A percentile compares a stretch with the other conserved stretches of the same genome.
These are phyloP conservation scores for Bombyx mandarina DNA, from an alignment of 1,140 invertebrate genomes.

Conservation along the genomic window DNA sequence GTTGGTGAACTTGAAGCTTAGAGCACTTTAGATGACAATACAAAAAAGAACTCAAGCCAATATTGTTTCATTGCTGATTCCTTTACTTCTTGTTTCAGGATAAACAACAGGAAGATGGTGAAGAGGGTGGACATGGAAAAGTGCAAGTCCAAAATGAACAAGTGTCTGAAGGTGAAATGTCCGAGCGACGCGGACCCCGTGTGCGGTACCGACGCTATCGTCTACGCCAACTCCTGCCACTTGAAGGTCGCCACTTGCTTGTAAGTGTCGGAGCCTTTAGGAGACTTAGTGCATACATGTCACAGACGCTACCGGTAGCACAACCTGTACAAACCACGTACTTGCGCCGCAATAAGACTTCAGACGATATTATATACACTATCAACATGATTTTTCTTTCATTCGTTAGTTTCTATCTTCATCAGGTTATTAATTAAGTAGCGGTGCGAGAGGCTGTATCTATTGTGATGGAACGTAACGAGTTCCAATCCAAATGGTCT, in stretches of 20 bases:
- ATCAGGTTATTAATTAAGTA: too few relatives aligned
- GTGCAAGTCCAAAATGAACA: constrained; percentile 78
- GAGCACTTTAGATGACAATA: background rate
- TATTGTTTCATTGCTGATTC: background rate
- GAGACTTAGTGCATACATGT: too few relatives aligned
- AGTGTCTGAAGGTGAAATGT: constrained; percentile 81
- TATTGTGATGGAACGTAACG: too few relatives aligned
- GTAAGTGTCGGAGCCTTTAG: constrained; percentile 69
- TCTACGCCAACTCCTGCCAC: constrained; percentile 85
- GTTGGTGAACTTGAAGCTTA: too few relatives aligned
- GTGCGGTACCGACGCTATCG: constrained; percentile 87
- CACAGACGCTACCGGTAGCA: too few relatives aligned
- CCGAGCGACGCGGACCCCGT: constrained; percentile 78
- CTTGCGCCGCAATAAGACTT: too few relatives aligned
- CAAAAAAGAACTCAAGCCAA: background rate
- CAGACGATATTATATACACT: too few relatives aligned
- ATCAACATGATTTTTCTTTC: too few relatives aligned
- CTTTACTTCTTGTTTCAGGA: constrained; percentile 27
- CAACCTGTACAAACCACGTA: too few relatives aligned
- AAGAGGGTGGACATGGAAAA: constrained; percentile 82
- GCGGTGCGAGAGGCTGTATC: too few relatives aligned
- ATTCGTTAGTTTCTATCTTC: too few relatives aligned
- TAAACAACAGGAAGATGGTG: constrained; percentile 73
- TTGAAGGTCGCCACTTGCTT: constrained; percentile 86
- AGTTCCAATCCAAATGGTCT: too few relatives aligned